phyloP scores from a whole-genome alignment of 37 sponge, comb jelly and placozoan species.

The Petrosia ficiformis region DNA sequence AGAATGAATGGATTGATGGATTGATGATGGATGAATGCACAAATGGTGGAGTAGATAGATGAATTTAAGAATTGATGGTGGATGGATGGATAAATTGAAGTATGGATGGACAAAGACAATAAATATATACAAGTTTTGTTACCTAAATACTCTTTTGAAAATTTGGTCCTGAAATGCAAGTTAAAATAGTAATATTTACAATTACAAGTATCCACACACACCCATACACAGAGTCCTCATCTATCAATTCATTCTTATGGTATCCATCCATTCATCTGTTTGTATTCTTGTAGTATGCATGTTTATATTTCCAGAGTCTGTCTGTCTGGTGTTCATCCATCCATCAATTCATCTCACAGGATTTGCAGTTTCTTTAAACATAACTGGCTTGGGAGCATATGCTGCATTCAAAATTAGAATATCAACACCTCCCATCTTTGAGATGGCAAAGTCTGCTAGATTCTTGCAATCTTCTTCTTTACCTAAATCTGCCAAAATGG shows the following conservation, averaged over 20 bases:
- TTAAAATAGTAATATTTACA: slow-evolving; percentile 10
- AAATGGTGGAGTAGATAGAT: no score
- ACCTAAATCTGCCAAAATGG: slow-evolving; percentile 38
- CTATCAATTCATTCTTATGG: no score
- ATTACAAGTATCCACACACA: slow-evolving; percentile 9
- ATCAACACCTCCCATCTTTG: slow-evolving; percentile 48
- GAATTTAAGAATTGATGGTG: no score
- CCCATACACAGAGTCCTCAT: slow-evolving; percentile 20
- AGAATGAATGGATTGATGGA: no score
- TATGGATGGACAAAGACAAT: background rate
- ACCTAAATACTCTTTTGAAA: background rate
- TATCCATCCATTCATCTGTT: no score
- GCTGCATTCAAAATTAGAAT: slow-evolving; percentile 63
- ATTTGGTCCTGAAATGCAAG: background rate
- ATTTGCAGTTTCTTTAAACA: slow-evolving; percentile 14
- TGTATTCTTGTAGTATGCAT: no score
- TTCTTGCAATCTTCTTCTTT: slow-evolving; percentile 46
- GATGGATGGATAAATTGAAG: background rate
- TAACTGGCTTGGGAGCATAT: background rate
- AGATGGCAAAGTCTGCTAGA: slow-evolving; percentile 28
- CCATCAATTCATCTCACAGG: slow-evolving; percentile 27
- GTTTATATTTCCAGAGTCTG: no score
- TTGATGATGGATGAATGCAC: no score
- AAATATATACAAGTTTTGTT: background rate
- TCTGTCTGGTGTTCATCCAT: no score